phyloP scores from a whole-genome alignment of 2,113 vertebrate genomes.

The Corydoras sp. region DNA sequence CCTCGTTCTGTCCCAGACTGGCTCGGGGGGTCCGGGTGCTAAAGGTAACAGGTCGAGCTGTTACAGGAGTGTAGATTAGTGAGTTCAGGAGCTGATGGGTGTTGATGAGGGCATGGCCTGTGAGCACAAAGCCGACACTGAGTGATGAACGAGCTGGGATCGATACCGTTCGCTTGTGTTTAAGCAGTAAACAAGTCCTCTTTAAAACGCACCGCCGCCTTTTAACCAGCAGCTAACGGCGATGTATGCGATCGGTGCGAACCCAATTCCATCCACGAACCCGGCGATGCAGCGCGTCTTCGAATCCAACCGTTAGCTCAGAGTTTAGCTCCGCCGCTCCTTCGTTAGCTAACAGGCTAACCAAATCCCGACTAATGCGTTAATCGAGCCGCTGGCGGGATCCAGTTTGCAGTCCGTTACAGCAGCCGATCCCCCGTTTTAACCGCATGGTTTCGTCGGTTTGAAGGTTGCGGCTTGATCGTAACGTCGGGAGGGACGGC shows the following conservation, averaged over 20 bases:
- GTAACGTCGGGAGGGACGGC: background rate
- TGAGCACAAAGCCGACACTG: conserved; percentile 56
- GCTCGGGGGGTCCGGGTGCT: no score
- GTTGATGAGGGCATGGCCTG: conserved; percentile 60
- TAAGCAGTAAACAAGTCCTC: conserved; percentile 43
- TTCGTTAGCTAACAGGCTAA: conserved; percentile 50
- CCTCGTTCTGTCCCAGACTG: no score
- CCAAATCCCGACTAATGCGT: conserved; percentile 45
- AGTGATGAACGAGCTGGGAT: conserved; percentile 60
- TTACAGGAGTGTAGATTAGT: background rate
- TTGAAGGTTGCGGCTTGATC: background rate
- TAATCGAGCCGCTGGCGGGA: conserved; percentile 38
- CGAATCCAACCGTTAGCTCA: conserved; percentile 6
- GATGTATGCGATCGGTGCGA: background rate
- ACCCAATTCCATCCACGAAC: conserved; percentile 25
- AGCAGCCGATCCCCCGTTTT: conserved; percentile 27
- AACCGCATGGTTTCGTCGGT: conserved; percentile 13
- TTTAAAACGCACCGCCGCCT: conserved; percentile 17
- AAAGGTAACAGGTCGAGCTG: no score
- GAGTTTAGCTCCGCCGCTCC: conserved; percentile 35
- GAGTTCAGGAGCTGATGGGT: conserved; percentile 25
- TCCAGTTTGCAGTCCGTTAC: conserved; percentile 7
- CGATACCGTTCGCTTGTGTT: conserved; percentile 51
- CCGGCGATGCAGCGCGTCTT: conserved; percentile 16
- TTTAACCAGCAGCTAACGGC: background rate